Percentiles rank a stretch among this genome's conserved stretches.
Evolutionary conservation across 2,113 vertebrate genomes (phyloP).

Genomic region (Poicephalus meyeri): DNA sequence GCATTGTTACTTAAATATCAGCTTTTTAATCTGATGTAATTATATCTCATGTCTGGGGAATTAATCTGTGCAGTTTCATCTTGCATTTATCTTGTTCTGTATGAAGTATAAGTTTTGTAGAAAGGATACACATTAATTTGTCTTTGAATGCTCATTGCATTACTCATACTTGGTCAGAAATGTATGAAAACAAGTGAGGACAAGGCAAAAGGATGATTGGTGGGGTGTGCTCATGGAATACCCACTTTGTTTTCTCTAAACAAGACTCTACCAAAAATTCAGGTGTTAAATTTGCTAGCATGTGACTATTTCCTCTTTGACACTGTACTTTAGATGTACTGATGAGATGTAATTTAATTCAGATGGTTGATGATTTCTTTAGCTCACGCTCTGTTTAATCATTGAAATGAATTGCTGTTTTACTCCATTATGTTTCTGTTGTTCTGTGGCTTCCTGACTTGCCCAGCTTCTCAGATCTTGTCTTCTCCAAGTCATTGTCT

Average conservation of each 20-base stretch:
- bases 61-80: neutral
- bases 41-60: neutral
- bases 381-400: accelerated
- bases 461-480: neutral
- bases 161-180: neutral
- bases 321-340: neutral
- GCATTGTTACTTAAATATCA: neutral
- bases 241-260: neutral
- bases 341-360: neutral
- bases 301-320: neutral
- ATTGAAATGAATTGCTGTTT: neutral
- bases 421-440: neutral
- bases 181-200: neutral
- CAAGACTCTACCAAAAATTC: neutral
- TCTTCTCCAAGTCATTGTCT: neutral
- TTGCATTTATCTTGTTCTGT: neutral
- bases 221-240: neutral
- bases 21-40: constrained; percentile 2
- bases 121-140: neutral
- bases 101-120: neutral
- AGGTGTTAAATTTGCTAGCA: neutral
- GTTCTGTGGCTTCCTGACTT: neutral
- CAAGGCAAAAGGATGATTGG: neutral
- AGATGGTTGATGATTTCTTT: neutral
- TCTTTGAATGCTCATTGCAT: neutral